Evolutionary conservation across 2,888 invertebrate genomes (phyloP).

Genomic region (Temnothorax ravouxi): DNA sequence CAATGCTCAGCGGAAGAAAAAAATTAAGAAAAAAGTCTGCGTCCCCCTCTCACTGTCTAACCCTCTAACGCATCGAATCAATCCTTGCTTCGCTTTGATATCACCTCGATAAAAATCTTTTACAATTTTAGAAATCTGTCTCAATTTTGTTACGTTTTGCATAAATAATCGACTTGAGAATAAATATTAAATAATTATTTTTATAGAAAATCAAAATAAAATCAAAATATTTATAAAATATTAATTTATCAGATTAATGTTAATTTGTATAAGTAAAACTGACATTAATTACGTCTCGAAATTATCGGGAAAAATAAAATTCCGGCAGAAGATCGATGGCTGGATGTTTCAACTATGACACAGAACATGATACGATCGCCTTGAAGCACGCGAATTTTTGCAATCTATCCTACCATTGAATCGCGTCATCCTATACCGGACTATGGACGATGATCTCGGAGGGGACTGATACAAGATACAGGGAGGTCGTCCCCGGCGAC

Average conservation of each 20-base stretch:
- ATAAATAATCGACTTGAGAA: background rate
- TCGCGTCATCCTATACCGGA: conserved; percentile 78
- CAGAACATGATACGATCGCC: conserved; percentile 67
- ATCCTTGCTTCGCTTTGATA: background rate
- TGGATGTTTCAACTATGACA: conserved; percentile 44
- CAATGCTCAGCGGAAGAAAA: conserved; percentile 80
- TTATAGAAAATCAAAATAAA: conserved; percentile 43
- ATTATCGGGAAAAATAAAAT: background rate
- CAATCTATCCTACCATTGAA: conserved; percentile 71
- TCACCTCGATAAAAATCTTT: conserved; percentile 40
- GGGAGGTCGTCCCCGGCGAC: conserved; percentile 50
- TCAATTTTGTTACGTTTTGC: background rate
- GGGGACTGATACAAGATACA: conserved; percentile 76
- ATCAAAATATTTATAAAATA: conserved; percentile 16
- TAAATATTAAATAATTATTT: background rate
- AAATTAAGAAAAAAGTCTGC: conserved; percentile 58
- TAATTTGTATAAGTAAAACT: background rate
- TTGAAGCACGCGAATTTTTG: conserved; percentile 65
- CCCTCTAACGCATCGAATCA: conserved; percentile 56
- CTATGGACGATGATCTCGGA: conserved; percentile 73
- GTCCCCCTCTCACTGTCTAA: conserved; percentile 47
- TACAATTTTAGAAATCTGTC: conserved; percentile 13
- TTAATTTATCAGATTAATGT: background rate
- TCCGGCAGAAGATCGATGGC: conserved; percentile 1
- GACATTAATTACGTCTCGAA: background rate